Evolutionary conservation across 2,888 invertebrate genomes (phyloP), one percentile per base, ranked within the genome.

Genomic region (Caenorhabditis sulstoni): DNA sequence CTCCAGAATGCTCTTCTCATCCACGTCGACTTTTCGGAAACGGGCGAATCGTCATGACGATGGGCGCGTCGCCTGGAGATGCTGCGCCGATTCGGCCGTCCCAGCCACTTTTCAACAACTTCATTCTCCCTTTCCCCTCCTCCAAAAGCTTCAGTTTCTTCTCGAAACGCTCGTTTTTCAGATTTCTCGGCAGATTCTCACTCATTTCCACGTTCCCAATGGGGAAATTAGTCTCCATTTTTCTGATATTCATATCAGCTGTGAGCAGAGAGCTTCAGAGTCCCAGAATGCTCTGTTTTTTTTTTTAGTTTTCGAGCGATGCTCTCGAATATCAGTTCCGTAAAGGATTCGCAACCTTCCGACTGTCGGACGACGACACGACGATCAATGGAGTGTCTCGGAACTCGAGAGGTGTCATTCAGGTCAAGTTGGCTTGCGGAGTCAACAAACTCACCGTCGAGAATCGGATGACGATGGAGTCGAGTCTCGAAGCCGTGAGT

Each of bases 341-440:
- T 0, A 41, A 71, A 7, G 71, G 71, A 41, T 47, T 71, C 16
- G 71, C 71, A 3, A 57, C 57, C 14, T 71, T 71, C 49, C 57
- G 44, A 18, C 23, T 64, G 37, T 20, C 39, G 3, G 57, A 64
- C 49, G 50, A 57, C 14, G 68, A 61, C 7, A 71, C 49, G 0
- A 58, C 58, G 1, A 78, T 78, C 5, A 62, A 44, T n/a, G 73
- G 66, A 29, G 22, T 67, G 5, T 14, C 55, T n/a, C 45, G 62
- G n/a, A 55, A 71, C 18, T 3, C n/a, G 0, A 7, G 29, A 11
- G 61, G 62, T 23, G 22, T 45, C n/a, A 44, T 78, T 9, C 23
- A 44, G 11, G 29, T 78, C 16, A 57, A 61, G 12, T 37, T 78
- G 37, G 50, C 37, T 20, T 78, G 78, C n/a, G 78, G 78, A 14